A percentile compares a stretch with the other conserved stretches of the same genome.
phyloP scores from a whole-genome alignment of 2,113 vertebrate species.

The Leptobrachium leishanense region DNA sequence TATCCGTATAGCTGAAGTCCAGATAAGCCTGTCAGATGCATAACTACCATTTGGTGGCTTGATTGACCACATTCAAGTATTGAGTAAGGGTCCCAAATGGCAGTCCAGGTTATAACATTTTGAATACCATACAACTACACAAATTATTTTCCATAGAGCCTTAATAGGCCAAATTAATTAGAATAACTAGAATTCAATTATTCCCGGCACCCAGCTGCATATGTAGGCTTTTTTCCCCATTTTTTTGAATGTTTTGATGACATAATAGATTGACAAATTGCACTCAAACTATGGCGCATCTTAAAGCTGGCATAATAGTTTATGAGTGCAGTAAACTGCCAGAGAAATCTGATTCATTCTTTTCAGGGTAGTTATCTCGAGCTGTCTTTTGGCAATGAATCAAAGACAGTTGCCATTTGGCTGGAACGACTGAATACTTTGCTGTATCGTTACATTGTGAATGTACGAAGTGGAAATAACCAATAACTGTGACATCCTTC shows the following conservation, averaged over 20 bases:
- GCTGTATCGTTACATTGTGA: neutral
- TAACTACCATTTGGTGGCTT: too few species aligned
- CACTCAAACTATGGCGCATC: slow-evolving; percentile 44
- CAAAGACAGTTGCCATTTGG: slow-evolving; percentile 12
- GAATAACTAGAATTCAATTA: neutral
- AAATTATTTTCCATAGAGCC: too few species aligned
- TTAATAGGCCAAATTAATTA: too few species aligned
- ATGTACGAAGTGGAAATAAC: neutral
- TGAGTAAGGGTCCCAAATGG: too few species aligned
- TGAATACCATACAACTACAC: too few species aligned
- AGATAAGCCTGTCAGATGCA: too few species aligned
- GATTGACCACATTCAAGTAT: too few species aligned
- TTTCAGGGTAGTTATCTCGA: slow-evolving; percentile 20
- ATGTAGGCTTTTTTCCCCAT: slow-evolving; percentile 28
- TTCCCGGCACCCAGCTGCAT: slow-evolving; percentile 16
- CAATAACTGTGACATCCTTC: neutral
- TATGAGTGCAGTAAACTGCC: slow-evolving; percentile 40
- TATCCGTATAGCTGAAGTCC: too few species aligned
- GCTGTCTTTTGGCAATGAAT: slow-evolving; percentile 28
- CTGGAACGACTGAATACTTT: slow-evolving; percentile 28
- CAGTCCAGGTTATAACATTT: too few species aligned
- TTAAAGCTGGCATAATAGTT: slow-evolving; percentile 47
- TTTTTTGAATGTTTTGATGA: slow-evolving; percentile 26
- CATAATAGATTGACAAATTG: slow-evolving; percentile 46
- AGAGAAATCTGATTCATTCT: slow-evolving; percentile 26